Evolutionary conservation across 2,797 vertebrate species (phyloP).

Genomic region (Botia kubotai): DNA sequence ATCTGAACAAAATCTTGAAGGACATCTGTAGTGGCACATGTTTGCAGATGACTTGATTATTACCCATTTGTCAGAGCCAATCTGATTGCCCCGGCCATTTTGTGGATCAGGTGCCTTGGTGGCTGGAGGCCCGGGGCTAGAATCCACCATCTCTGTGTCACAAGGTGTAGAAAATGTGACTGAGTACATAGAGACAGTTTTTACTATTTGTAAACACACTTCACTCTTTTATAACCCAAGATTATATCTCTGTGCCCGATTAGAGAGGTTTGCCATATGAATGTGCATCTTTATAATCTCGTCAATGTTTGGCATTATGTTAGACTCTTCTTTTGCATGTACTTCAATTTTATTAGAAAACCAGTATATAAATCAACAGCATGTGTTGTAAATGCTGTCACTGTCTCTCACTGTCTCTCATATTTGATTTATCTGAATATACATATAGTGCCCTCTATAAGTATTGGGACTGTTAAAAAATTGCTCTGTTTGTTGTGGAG

Average conservation of each 20-base stretch:
- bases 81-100: slow-evolving; percentile 48
- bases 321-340: neutral
- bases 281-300: neutral
- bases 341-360: neutral
- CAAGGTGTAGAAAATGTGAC: slow-evolving; percentile 60
- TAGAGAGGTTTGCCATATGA: neutral
- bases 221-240: slow-evolving; percentile 1
- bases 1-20: slow-evolving; percentile 36
- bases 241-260: slow-evolving; percentile 21
- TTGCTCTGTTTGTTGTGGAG: too few relatives aligned
- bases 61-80: slow-evolving; percentile 49
- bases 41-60: slow-evolving; percentile 48
- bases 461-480: too few relatives aligned
- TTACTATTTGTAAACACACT: slow-evolving; percentile 38
- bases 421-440: neutral
- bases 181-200: slow-evolving; percentile 18
- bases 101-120: slow-evolving; percentile 52
- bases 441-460: neutral
- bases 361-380: neutral
- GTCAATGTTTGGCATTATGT: neutral
- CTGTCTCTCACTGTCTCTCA: neutral
- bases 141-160: slow-evolving; percentile 52
- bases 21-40: slow-evolving; percentile 47
- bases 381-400: too few relatives aligned
- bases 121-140: slow-evolving; percentile 22